Base-by-base conservation (phyloP, 2,113 vertebrate genomes). In the Microtus ochrogaster region DNA sequence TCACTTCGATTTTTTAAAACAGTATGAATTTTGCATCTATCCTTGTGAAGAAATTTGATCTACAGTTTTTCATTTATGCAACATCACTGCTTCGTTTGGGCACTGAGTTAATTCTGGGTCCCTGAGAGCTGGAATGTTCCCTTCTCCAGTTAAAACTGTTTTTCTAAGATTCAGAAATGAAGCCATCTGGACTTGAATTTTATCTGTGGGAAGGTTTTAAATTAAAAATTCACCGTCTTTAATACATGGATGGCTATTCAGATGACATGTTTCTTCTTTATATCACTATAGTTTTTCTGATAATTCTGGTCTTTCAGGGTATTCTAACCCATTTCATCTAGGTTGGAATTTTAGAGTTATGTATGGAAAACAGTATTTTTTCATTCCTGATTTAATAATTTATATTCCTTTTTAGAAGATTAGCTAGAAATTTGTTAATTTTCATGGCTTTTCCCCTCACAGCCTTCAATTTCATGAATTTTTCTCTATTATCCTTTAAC, bases 201-300 rank as follows among this genome's bases (percentile, higher is more conserved):
- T 68, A 96, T 87, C 81, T 68, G 47, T 88, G 55, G 22, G 14
- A 73, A 90, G 12, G 7, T 36, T 82, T 91, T 76, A 94, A 88
- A 82, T 85, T 90, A 81, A 81, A 93, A 94, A 74, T 88, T 95
- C 55, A 76, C 19, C 87, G 78, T 85, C 49, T 90, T 85, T 78
- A 61, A 76, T 82, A 76, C 21, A 21, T 41, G 78, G 82, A 68
- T 21, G 61, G 30, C 77, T 84, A 36, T 68, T 95, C 70, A 84
- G 33, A 76, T 77, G 41, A 36, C 14, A 76, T 1, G 3, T 82
- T 49, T 91, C 41, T 88, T 81, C 44, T 77, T 92, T 44, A 78
- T 74, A 21, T 36, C 55, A 76, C 2, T 74, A 73, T 66, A 66
- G 7, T 22, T 74, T 88, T 87, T 52, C 26, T 47, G 7, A 63